Evolutionary conservation across 1,140 invertebrate species (phyloP).

Genomic region (Popillia japonica): DNA sequence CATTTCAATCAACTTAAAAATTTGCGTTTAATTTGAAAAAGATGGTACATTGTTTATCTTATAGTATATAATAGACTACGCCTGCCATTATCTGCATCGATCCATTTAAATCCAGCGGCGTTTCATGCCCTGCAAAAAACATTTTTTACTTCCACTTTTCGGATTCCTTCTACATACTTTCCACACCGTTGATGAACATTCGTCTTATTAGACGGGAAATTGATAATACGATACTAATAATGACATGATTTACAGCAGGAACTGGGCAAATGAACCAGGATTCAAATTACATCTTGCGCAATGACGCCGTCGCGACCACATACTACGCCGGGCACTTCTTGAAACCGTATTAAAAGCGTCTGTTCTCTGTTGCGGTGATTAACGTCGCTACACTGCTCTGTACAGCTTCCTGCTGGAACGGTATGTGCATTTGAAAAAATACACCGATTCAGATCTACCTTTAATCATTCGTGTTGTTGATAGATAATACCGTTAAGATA

Average conservation of each 20-base stretch:
- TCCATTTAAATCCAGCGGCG: neutral
- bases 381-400: conserved; percentile 8
- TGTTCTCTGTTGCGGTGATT: conserved; percentile 9
- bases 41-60: too few relatives aligned
- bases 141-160: neutral
- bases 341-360: conserved; percentile 11
- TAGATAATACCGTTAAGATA: neutral
- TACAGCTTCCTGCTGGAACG: conserved; percentile 16
- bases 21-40: too few relatives aligned
- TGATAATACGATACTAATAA: neutral
- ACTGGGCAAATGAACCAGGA: neutral
- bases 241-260: conserved; percentile 1
- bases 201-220: neutral
- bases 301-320: conserved; percentile 9
- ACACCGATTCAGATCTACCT: neutral
- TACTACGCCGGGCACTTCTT: neutral
- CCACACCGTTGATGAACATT: neutral
- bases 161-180: neutral
- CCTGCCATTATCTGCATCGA: neutral
- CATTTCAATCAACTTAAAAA: too few relatives aligned
- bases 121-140: neutral
- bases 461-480: conserved; percentile 15
- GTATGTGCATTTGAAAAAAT: neutral
- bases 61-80: too few relatives aligned
- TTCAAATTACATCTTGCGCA: conserved; percentile 29